Evolutionary conservation across 2,113 vertebrate species (phyloP).

Genomic region (Equus quagga): DNA sequence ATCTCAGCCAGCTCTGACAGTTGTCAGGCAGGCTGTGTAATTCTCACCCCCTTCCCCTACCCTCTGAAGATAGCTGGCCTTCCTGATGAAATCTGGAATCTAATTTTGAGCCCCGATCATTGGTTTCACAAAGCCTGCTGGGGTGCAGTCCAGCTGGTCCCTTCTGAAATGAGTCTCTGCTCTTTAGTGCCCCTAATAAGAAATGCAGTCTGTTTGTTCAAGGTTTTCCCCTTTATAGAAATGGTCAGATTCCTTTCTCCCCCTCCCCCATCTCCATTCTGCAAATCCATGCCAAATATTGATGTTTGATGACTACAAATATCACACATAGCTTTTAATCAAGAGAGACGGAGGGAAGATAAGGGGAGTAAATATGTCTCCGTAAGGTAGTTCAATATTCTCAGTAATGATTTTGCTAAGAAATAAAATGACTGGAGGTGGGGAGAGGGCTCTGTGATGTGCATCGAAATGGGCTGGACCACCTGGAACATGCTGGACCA

Average conservation of each 20-base stretch:
- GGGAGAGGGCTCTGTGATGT: slow-evolving; percentile 61
- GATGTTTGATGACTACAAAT: slow-evolving; percentile 84
- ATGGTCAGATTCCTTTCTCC: slow-evolving; percentile 32
- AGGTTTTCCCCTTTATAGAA: slow-evolving; percentile 66
- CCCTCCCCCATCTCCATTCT: slow-evolving; percentile 56
- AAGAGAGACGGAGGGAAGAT: slow-evolving; percentile 78
- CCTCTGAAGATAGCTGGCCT: neutral
- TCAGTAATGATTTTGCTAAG: slow-evolving; percentile 81
- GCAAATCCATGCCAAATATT: slow-evolving; percentile 80
- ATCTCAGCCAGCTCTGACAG: neutral
- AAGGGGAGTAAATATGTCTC: slow-evolving; percentile 72
- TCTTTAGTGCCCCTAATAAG: slow-evolving; percentile 46
- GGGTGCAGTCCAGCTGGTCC: neutral
- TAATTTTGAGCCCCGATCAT: neutral
- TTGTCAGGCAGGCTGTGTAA: neutral
- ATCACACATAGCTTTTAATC: slow-evolving; percentile 83
- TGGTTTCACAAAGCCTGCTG: neutral
- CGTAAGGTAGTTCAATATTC: slow-evolving; percentile 74
- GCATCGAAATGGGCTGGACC: slow-evolving; percentile 58
- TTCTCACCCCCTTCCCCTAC: neutral
- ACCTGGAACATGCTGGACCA: slow-evolving; percentile 11
- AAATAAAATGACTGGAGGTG: slow-evolving; percentile 76
- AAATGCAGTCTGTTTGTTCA: slow-evolving; percentile 61
- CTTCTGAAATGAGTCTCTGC: neutral
- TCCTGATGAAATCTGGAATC: neutral